These are phyloP conservation scores for Ptychobarbus kaznakovi DNA, from an alignment of 2,797 vertebrate genomes.

Conservation along the genomic window DNA sequence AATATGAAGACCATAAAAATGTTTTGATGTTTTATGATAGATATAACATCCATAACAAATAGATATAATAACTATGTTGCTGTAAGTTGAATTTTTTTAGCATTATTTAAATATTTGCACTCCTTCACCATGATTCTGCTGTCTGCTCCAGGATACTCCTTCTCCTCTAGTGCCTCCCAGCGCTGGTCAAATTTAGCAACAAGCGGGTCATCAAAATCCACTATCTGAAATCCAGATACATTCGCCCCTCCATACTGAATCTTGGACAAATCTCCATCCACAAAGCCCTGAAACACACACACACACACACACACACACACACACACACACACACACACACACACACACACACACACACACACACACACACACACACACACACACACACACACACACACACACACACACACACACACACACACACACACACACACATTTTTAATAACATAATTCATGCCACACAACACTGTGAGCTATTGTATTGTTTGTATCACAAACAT, in stretches of 20 bases:
- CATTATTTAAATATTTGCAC: constrained; percentile 22
- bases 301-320: neutral
- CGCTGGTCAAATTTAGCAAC: constrained; percentile 98
- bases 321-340: too few species aligned
- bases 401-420: neutral
- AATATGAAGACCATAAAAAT: constrained; percentile 9
- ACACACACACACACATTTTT: neutral
- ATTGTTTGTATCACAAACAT: neutral
- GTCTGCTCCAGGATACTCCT: constrained; percentile 97
- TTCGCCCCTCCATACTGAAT: constrained; percentile 96
- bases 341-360: constrained; percentile 4
- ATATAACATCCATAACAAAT: neutral
- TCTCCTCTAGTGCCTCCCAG: constrained; percentile 97
- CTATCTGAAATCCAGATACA: constrained; percentile 97
- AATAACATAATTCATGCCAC: neutral
- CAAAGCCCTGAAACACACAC: constrained; percentile 84
- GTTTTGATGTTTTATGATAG: neutral
- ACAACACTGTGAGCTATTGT: neutral
- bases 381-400: neutral
- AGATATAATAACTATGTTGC: neutral
- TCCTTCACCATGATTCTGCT: constrained; percentile 81
- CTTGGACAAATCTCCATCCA: constrained; percentile 95
- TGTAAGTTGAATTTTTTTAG: neutral
- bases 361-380: neutral
- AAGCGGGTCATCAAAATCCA: constrained; percentile 96